phyloP scores from a whole-genome alignment of 1,140 invertebrate species.

The Drosophila cardini region DNA sequence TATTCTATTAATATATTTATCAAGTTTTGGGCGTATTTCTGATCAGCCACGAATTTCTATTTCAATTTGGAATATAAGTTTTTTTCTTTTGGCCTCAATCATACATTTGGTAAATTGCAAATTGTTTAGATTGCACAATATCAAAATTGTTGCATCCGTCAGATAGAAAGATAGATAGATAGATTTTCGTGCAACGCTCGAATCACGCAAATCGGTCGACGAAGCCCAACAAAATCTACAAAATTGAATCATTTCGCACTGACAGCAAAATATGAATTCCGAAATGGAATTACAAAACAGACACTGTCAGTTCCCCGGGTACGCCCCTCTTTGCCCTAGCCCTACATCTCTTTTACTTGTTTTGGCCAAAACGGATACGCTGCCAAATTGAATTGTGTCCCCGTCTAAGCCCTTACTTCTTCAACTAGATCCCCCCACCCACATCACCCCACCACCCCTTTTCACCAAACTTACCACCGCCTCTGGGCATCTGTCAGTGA shows the following conservation, averaged over 20 bases:
- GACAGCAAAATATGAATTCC: conserved; percentile 80
- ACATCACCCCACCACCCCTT: background rate
- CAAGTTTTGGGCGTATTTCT: background rate
- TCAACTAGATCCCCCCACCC: background rate
- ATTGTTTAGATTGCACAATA: conserved; percentile 5
- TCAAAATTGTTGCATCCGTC: conserved; percentile 20
- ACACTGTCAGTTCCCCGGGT: conserved; percentile 15
- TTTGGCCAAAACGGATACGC: conserved; percentile 70
- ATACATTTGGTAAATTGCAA: conserved; percentile 5
- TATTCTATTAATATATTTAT: background rate
- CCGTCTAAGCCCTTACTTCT: conserved; percentile 18
- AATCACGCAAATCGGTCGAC: conserved; percentile 59
- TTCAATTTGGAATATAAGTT: background rate
- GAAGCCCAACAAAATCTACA: conserved; percentile 61
- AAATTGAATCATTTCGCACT: conserved; percentile 79
- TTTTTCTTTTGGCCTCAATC: conserved; percentile 13
- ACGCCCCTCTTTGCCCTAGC: background rate
- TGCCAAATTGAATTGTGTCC: conserved; percentile 77
- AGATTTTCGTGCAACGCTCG: conserved; percentile 21
- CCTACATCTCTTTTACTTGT: conserved; percentile 4
- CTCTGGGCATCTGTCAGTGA: conserved; percentile 66
- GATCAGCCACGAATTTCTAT: background rate
- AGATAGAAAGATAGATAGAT: background rate
- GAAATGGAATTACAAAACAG: conserved; percentile 72
- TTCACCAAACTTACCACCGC: too few relatives aligned